Evolutionary conservation across 2,113 vertebrate genomes (phyloP).

Genomic region (Myiopsitta monachus): DNA sequence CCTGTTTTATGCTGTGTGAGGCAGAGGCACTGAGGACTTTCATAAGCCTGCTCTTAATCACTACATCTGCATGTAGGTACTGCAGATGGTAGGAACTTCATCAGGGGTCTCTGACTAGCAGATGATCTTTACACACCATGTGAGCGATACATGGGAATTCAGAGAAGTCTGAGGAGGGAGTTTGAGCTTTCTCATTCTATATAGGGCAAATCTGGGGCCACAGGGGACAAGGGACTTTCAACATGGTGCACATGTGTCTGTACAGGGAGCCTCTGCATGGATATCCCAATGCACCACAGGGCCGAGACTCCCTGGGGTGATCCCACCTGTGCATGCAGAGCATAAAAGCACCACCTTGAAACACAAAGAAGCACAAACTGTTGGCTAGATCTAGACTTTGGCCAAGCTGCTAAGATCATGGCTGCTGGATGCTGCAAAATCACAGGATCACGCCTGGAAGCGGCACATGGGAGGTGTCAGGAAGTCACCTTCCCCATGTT

Average conservation of each 20-base stretch:
- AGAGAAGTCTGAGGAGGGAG: neutral
- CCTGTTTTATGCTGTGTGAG: accelerated
- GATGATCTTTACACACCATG: neutral
- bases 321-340: neutral
- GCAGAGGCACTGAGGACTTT: neutral
- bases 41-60: neutral
- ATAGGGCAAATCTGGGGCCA: neutral
- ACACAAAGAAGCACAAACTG: neutral
- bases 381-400: neutral
- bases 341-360: neutral
- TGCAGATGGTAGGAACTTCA: constrained; percentile 43
- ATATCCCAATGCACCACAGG: accelerated
- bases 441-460: neutral
- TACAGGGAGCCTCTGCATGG: neutral
- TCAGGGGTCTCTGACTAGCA: constrained; percentile 61
- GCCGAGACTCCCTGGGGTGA: neutral
- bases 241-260: accelerated
- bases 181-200: neutral
- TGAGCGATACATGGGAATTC: neutral
- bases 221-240: neutral
- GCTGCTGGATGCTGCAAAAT: neutral
- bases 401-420: neutral
- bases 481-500: neutral
- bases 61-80: neutral
- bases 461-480: accelerated